Percentiles rank a stretch among this genome's conserved stretches.
Evolutionary conservation across 2,888 invertebrate species (phyloP).

Genomic region (Sericinus montela): DNA sequence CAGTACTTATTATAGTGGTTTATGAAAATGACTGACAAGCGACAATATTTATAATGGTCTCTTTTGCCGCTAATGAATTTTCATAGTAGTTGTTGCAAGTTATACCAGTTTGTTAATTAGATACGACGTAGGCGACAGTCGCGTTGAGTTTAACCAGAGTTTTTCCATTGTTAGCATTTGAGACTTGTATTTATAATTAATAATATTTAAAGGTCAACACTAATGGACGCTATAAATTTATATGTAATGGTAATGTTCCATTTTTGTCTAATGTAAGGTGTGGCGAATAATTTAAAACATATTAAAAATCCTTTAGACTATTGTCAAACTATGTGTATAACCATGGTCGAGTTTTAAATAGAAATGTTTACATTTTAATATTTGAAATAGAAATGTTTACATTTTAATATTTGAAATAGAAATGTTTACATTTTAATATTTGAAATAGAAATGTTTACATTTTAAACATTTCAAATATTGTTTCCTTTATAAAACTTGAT

Average conservation of each 20-base stretch:
- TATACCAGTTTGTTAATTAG: constrained; percentile 20
- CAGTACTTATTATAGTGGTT: constrained; percentile 55
- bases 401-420: no score
- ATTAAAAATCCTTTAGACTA: no score
- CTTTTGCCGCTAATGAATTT: constrained; percentile 47
- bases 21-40: constrained; percentile 61
- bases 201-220: constrained; percentile 22
- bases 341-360: no score
- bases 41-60: constrained; percentile 71
- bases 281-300: not conserved
- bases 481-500: no score
- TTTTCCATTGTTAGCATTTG: constrained; percentile 49
- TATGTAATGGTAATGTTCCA: no score
- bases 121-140: constrained; percentile 24
- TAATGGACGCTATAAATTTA: no score
- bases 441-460: no score
- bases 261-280: not conserved
- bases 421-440: no score
- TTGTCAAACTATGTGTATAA: no score
- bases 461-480: no score
- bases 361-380: constrained; percentile 6
- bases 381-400: no score
- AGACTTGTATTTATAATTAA: constrained; percentile 45
- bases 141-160: constrained; percentile 41
- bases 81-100: constrained; percentile 20